phyloP scores from a whole-genome alignment of 2,888 invertebrate genomes.

The Trypoxylon attenuatum region DNA sequence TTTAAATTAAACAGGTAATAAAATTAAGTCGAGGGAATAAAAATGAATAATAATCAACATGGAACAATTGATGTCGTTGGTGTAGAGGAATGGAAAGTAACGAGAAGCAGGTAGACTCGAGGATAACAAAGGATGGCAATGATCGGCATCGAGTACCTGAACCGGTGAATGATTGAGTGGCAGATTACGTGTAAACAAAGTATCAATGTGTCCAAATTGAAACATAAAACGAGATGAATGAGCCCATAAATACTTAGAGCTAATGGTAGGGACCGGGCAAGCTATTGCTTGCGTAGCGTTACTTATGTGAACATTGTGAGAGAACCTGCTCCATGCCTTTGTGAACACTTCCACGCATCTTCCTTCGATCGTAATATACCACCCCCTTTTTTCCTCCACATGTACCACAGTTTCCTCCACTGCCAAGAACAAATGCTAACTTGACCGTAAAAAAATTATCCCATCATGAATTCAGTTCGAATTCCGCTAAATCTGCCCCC shows the following conservation, averaged over 20 bases:
- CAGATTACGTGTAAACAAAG: constrained; percentile 69
- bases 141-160: constrained; percentile 57
- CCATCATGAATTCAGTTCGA: too few relatives aligned
- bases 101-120: constrained; percentile 28
- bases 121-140: constrained; percentile 66
- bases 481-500: too few relatives aligned
- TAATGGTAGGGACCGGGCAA: constrained; percentile 73
- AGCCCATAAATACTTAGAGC: constrained; percentile 71
- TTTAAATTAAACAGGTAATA: too few relatives aligned
- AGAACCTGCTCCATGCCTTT: constrained; percentile 39
- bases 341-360: constrained; percentile 24
- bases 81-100: constrained; percentile 15
- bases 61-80: constrained; percentile 42
- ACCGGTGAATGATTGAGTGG: constrained; percentile 46
- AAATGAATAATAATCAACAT: constrained; percentile 29
- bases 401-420: too few relatives aligned
- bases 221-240: constrained; percentile 70
- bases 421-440: too few relatives aligned
- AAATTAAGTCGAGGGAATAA: too few relatives aligned
- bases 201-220: constrained; percentile 74
- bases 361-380: constrained; percentile 1
- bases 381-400: neutral
- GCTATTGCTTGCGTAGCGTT: constrained; percentile 70
- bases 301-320: constrained; percentile 60
- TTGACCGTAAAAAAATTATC: too few relatives aligned